These are phyloP conservation scores for Tolmerus cingulatus DNA, from an alignment of 2,888 invertebrate species.

Conservation along the genomic window DNA sequence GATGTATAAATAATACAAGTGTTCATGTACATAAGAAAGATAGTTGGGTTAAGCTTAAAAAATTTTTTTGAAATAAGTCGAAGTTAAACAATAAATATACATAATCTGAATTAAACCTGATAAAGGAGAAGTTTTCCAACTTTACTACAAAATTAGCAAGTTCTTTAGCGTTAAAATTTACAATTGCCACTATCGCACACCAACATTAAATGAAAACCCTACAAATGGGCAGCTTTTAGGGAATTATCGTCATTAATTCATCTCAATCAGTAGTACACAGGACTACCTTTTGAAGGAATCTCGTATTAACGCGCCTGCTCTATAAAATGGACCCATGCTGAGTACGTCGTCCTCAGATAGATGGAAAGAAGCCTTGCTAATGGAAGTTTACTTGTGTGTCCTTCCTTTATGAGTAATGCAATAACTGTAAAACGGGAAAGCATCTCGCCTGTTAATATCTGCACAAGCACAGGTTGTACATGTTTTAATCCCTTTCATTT, in stretches of 20 bases:
- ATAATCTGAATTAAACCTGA: not conserved
- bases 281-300: not conserved
- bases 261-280: not conserved
- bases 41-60: not conserved
- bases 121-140: not conserved
- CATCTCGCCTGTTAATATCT: not conserved
- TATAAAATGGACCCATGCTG: not conserved
- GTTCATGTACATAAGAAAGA: too few species aligned
- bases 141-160: not conserved
- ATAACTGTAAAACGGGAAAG: not conserved
- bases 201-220: not conserved
- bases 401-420: slow-evolving; percentile 1
- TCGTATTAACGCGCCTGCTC: not conserved
- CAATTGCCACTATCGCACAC: not conserved
- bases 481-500: not conserved
- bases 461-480: not conserved
- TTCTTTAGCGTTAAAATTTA: not conserved
- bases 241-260: not conserved
- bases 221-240: not conserved
- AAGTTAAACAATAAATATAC: not conserved
- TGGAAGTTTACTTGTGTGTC: not conserved
- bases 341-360: not conserved
- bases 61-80: not conserved
- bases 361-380: not conserved
- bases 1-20: too few species aligned